Evolutionary conservation across 2,888 invertebrate genomes (phyloP), one percentile per base, ranked within the genome.

Genomic region (Acrobasis consociella): DNA sequence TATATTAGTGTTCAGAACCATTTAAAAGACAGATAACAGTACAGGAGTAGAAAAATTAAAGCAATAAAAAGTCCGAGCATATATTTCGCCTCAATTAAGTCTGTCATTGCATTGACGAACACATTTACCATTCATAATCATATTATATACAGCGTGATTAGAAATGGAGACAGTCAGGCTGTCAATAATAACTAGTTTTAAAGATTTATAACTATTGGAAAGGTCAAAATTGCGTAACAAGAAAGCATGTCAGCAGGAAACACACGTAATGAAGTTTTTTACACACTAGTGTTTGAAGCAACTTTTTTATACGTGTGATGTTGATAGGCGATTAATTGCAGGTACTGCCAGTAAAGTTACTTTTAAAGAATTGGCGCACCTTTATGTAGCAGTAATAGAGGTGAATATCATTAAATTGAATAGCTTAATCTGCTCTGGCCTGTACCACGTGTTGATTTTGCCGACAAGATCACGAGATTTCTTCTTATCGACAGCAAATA

Each of bases 261-360:
- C 17, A 9, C 31, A 22, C 13, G n/a, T 58, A 46, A 39, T 66
- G 62, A 74, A 31, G 13, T 75, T 81, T 80, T 79, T 52, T 31
- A 31, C 31, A 5, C 10, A 50, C 17, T 15, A 10, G 50, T 15
- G 16, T 17, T 50, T 11, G 8, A 9, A 16, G 0, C 50, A 50
- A 16, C 46, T 46, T 46, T 5, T 13, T 46, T 46, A 5, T 7
- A 31, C 31, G 7, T 31, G 31, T 8, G 31, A 31, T 31, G 22
- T 22, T 22, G 31, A 31, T 31, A 31, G 8, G 31, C 8, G 31
- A 31, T 8, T 31, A 31, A 31, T 22, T 22, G 22, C 22, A 22
- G 22, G 22, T 22, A 22, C 22, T 22, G 22, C 22, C n/a, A n/a
- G n/a, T n/a, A 22, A 22, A 22, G 22, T 22, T 22, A 22, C 22